A percentile compares a stretch with the other conserved stretches of the same genome.
Conservation (phyloP, 2,113 vertebrate genomes). For the Chiloscyllium plagiosum region DNA sequence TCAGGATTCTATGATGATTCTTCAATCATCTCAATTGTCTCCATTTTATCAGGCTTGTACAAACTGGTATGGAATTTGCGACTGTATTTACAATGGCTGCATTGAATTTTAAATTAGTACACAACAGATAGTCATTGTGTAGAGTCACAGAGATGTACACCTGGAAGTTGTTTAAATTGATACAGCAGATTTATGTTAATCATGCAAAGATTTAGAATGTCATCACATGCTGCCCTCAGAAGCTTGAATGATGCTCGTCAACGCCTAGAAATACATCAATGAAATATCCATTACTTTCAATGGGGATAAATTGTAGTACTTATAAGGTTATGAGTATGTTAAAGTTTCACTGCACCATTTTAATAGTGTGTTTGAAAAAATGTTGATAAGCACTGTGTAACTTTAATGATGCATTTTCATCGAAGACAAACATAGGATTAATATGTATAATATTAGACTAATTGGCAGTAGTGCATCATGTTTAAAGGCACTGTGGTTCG, state of each 20-base stretch:
- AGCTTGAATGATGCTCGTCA: background rate
- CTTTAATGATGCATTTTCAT: background rate
- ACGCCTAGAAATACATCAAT: background rate
- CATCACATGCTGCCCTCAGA: background rate
- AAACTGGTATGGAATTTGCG: background rate
- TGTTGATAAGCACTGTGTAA: background rate
- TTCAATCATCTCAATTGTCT: background rate
- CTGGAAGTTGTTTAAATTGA: background rate
- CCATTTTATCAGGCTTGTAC: background rate
- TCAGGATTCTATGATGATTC: too few species aligned
- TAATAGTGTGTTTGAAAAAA: background rate
- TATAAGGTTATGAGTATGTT: background rate
- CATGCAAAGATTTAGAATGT: background rate
- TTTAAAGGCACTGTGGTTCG: background rate
- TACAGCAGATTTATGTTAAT: background rate
- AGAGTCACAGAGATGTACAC: background rate
- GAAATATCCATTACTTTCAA: background rate
- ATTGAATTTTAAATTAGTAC: background rate
- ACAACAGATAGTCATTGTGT: background rate
- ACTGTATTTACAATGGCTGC: background rate
- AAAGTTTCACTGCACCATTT: background rate
- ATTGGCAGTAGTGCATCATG: background rate
- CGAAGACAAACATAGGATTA: too few species aligned
- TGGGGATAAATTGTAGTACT: background rate
- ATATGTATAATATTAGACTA: background rate